A percentile compares a stretch with the other conserved stretches of the same genome.
These are phyloP conservation scores for Paragorgia papillata DNA, from an alignment of 92 coral and sea anemone species.

Conservation along the genomic window DNA sequence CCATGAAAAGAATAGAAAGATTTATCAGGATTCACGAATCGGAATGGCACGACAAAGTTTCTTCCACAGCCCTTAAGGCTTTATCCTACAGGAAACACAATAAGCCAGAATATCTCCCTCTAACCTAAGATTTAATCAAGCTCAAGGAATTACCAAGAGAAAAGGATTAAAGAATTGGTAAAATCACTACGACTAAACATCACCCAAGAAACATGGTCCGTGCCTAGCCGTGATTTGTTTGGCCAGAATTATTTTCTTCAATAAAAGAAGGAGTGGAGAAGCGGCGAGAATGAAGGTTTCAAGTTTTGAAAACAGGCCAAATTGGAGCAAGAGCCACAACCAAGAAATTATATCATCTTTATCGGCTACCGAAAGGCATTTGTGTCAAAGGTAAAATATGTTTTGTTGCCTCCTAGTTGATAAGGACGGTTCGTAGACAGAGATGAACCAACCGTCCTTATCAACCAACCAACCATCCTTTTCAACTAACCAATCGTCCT, in stretches of 20 bases:
- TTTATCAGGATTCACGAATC: slow-evolving; percentile 44
- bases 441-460: no score
- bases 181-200: not conserved
- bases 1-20: slow-evolving; percentile 27
- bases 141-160: slow-evolving; percentile 28
- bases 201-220: slow-evolving; percentile 22
- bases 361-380: slow-evolving; percentile 45
- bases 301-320: slow-evolving; percentile 28
- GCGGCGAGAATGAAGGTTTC: slow-evolving; percentile 25
- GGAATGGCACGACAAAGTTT: slow-evolving; percentile 51
- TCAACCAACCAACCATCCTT: no score
- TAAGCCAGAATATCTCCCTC: slow-evolving; percentile 31
- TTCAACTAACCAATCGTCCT: no score
- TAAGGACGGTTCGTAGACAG: no score
- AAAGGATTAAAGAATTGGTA: no score
- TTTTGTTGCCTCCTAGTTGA: no score
- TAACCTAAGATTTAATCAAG: slow-evolving; percentile 35
- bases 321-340: slow-evolving; percentile 13
- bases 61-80: slow-evolving; percentile 42
- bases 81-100: slow-evolving; percentile 5
- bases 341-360: slow-evolving; percentile 20
- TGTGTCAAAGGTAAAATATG: slow-evolving; percentile 54
- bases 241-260: slow-evolving; percentile 35
- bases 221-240: slow-evolving; percentile 34
- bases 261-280: slow-evolving; percentile 59